These are phyloP conservation scores for Tribolium madens DNA, from an alignment of 1,140 invertebrate species.

Conservation along the genomic window DNA sequence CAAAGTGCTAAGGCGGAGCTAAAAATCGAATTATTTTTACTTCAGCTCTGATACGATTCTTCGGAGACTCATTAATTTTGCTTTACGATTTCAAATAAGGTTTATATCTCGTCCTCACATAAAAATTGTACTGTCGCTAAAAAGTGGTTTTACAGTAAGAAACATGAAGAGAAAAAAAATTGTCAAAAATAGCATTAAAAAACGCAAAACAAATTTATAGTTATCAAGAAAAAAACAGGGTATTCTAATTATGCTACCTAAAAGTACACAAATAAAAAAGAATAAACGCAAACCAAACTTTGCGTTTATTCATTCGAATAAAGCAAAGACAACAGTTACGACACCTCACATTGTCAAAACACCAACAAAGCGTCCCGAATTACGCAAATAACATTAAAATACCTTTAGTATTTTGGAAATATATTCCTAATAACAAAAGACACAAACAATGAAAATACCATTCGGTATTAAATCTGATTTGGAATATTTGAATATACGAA, in stretches of 20 bases:
- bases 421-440: neutral
- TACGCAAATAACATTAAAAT: constrained; percentile 2
- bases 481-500: constrained; percentile 3
- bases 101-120: constrained; percentile 14
- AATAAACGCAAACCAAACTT: too few species aligned
- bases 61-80: constrained; percentile 29
- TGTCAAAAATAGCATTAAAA: too few species aligned
- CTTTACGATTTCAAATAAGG: constrained; percentile 27
- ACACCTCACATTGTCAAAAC: neutral
- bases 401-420: neutral
- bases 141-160: neutral
- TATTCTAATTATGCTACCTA: neutral
- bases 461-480: constrained; percentile 11
- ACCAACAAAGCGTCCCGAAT: neutral
- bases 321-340: neutral
- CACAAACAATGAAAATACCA: constrained; percentile 12
- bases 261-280: neutral
- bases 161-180: too few species aligned
- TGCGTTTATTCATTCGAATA: neutral
- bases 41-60: constrained; percentile 21
- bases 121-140: constrained; percentile 20
- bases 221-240: too few species aligned
- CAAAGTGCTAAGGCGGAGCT: neutral
- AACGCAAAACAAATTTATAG: too few species aligned
- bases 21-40: constrained; percentile 31